Percentiles rank a stretch among this genome's conserved stretches.
These are phyloP conservation scores for Catostylus mosaicus DNA, from an alignment of 30 jellyfish, hydroid and myxozoan genomes.

Conservation along the genomic window DNA sequence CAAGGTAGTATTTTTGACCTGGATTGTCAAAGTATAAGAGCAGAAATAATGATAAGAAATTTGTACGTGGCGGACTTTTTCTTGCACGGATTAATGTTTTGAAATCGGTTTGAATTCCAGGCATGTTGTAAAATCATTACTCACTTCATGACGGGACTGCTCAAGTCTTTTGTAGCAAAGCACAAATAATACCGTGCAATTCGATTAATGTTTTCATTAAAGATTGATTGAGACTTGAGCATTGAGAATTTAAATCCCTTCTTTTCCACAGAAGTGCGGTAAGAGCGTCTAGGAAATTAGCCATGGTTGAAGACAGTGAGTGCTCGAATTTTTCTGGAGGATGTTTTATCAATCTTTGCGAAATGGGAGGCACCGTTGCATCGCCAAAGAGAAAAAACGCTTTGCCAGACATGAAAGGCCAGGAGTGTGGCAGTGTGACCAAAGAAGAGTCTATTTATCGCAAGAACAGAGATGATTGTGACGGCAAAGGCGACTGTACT, in stretches of 20 bases:
- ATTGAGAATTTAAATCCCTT: too few species aligned
- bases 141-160: not conserved
- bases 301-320: constrained; percentile 2
- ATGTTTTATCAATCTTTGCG: constrained; percentile 46
- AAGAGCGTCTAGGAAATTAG: not conserved
- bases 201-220: not conserved
- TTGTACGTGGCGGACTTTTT: too few species aligned
- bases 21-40: too few species aligned
- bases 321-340: constrained; percentile 22
- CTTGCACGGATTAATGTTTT: not conserved
- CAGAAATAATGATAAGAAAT: too few species aligned
- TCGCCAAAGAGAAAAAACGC: constrained; percentile 40
- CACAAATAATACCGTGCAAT: too few species aligned
- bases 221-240: not conserved
- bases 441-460: not conserved
- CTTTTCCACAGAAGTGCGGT: not conserved
- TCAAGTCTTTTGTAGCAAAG: not conserved
- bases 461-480: not conserved
- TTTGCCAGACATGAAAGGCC: not conserved
- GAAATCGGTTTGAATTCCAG: not conserved
- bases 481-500: not conserved
- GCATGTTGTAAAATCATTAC: not conserved
- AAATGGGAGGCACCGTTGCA: not conserved
- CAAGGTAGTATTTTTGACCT: too few species aligned
- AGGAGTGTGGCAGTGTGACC: not conserved